Evolutionary conservation across 2,797 vertebrate genomes (phyloP).

Genomic region (Danio jaintianensis): DNA sequence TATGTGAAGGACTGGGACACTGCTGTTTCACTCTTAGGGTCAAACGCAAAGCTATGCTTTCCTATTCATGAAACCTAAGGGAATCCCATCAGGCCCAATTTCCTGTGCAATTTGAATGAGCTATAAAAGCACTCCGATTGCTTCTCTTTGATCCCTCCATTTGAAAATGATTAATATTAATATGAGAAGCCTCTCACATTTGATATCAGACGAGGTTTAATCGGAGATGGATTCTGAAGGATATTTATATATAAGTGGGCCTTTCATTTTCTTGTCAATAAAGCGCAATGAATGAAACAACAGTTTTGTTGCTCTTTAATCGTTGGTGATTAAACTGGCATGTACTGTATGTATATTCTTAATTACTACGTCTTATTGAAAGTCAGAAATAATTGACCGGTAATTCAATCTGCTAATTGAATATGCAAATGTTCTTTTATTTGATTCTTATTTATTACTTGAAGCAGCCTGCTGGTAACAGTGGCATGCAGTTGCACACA

Average conservation of each 20-base stretch:
- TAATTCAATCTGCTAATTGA: conserved; percentile 46
- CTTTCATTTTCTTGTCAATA: neutral
- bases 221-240: conserved; percentile 6
- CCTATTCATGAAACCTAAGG: conserved; percentile 17
- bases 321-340: conserved; percentile 43
- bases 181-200: neutral
- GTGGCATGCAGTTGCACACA: conserved; percentile 29
- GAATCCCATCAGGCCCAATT: conserved; percentile 30
- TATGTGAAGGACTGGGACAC: neutral
- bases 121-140: conserved; percentile 29
- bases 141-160: conserved; percentile 39
- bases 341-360: neutral
- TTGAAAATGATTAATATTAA: conserved; percentile 22
- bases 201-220: neutral
- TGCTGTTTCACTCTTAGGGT: conserved; percentile 1
- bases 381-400: conserved; percentile 48
- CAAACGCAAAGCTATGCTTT: conserved; percentile 15
- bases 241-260: neutral
- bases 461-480: conserved; percentile 13
- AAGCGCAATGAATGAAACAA: conserved; percentile 14
- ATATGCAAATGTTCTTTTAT: conserved; percentile 40
- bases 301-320: conserved; percentile 10
- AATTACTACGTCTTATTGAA: conserved; percentile 33
- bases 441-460: conserved; percentile 38
- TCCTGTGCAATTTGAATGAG: conserved; percentile 32